Percentiles rank a stretch among this genome's conserved stretches.
These are phyloP conservation scores for Orcinus orca DNA, from an alignment of 2,113 vertebrate species.

Conservation along the genomic window DNA sequence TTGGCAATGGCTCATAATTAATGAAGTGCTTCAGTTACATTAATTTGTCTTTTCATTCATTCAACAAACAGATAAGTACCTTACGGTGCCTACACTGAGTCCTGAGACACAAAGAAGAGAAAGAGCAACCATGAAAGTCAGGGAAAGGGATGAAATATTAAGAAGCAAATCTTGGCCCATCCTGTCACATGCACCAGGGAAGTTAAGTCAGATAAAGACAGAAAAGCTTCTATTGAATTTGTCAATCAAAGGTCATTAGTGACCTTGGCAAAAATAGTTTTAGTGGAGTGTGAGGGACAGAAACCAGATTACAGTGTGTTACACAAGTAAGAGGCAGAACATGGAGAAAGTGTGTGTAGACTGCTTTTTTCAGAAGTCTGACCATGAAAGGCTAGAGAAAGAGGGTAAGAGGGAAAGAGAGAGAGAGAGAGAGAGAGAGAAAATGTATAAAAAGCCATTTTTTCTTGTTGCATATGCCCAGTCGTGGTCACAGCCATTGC, in stretches of 20 bases:
- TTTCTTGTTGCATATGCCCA: neutral
- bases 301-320: conserved; percentile 54
- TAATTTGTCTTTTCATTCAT: conserved; percentile 4
- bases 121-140: neutral
- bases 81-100: neutral
- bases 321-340: neutral
- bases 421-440: no score
- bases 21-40: neutral
- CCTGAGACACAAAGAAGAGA: neutral
- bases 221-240: conserved; percentile 40
- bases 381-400: neutral
- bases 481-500: neutral
- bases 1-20: conserved; percentile 18
- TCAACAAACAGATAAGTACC: neutral
- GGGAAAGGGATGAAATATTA: neutral
- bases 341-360: neutral
- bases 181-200: neutral
- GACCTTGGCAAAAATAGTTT: conserved; percentile 42
- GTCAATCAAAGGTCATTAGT: conserved; percentile 58
- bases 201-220: conserved; percentile 37
- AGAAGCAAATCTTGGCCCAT: neutral
- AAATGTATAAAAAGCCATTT: neutral
- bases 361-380: conserved; percentile 9
- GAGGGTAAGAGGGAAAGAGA: neutral
- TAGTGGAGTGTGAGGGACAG: conserved; percentile 3